These are phyloP conservation scores for Catharus minimus DNA, from an alignment of 2,113 vertebrate species.

Conservation along the genomic window DNA sequence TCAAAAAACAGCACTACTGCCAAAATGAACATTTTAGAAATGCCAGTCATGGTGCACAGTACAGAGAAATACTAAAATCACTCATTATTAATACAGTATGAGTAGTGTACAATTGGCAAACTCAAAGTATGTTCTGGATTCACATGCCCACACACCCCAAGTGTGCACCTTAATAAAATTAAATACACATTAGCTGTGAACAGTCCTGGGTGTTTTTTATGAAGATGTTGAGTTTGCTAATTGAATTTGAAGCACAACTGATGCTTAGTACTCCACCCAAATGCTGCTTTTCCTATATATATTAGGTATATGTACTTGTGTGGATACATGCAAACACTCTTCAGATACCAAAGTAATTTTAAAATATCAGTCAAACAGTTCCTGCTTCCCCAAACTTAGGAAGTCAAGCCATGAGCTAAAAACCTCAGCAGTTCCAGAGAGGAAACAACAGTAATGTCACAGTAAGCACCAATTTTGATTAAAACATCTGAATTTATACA, in stretches of 20 bases:
- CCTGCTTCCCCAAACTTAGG: background rate
- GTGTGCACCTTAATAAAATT: background rate
- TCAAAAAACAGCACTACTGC: background rate
- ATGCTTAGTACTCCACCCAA: background rate
- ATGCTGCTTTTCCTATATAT: background rate
- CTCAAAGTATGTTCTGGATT: background rate
- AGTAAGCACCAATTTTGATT: background rate
- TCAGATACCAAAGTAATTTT: background rate
- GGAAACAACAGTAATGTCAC: background rate
- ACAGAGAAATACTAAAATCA: background rate
- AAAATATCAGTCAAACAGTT: background rate
- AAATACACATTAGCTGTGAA: background rate
- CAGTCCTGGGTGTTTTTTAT: background rate
- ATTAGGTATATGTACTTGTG: background rate
- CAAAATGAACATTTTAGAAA: background rate
- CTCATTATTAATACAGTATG: accelerated
- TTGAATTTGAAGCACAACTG: background rate
- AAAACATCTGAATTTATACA: background rate
- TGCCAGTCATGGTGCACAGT: accelerated
- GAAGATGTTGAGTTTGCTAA: background rate
- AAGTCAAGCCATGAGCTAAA: background rate
- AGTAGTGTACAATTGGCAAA: background rate
- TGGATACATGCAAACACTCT: too few species aligned
- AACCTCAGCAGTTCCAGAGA: background rate
- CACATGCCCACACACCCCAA: background rate